Base-by-base conservation (phyloP, 2,797 vertebrate species). In the Argyrosomus regius region DNA sequence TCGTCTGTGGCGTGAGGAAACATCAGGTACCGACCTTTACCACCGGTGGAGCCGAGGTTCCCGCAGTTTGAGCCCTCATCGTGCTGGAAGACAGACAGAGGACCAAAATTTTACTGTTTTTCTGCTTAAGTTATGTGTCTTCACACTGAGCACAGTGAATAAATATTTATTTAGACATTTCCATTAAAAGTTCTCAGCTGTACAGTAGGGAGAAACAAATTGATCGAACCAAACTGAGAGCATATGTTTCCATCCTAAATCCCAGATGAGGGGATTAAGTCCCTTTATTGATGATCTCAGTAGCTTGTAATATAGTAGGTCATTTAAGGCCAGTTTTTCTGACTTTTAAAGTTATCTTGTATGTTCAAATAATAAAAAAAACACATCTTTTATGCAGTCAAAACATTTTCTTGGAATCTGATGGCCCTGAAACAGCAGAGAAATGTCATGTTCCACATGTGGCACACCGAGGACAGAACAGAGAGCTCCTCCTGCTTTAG, bases 11-110 rank as follows among this genome's bases (percentile, higher is more conserved):
- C 96, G 0, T 96, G 86, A 58, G 95, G 95, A 73, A 95, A 97
- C 96, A 97, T 97, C 89, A 97, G 90, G 88, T 94, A 97, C 52
- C 94, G 92, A 62, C 96, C 96, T 76, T 95, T 91, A 1, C 89
- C 92, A 1, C 75, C 86, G 0, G 70, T 59, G 3, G 94, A 90
- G 17, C 89, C 92, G 0, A 94, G 91, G 48, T 81, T 71, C 5
- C 94, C 94, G 16, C 96, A 97, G 66, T 95, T 88, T 3, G 77
- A 41, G 50, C 87, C 94, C 72, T 95, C 93, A 31, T 97, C 96
- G 0, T 97, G 96, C 96, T 97, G 81, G 14, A 79, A 84, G 3
- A 71, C 53, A 86, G 18, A 88, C 22, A 79, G 0, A 80, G 86
- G 3, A 18, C 0, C 39, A 6, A 0, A 16, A 17, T 24, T 5